These are phyloP conservation scores for Hesperia comma DNA, from an alignment of 2,888 invertebrate genomes.

Conservation along the genomic window DNA sequence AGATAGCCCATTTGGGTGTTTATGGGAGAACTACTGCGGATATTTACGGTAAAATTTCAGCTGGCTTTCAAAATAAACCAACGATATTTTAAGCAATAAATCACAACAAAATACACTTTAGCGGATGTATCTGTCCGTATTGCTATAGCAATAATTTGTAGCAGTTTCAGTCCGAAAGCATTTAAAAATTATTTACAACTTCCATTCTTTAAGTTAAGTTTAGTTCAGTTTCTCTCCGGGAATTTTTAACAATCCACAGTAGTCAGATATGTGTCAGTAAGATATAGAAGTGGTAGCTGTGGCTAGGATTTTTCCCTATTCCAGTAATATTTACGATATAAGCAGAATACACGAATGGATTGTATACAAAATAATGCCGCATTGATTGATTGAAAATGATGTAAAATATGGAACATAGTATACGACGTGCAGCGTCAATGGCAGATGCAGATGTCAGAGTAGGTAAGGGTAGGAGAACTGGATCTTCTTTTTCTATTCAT, in stretches of 20 bases:
- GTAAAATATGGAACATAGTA: too few relatives aligned
- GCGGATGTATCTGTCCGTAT: slow-evolving; percentile 18
- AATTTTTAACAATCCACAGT: not conserved
- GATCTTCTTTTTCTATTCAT: too few relatives aligned
- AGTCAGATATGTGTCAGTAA: too few relatives aligned
- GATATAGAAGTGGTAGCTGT: too few relatives aligned
- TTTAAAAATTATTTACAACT: slow-evolving; percentile 14
- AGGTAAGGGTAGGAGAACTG: too few relatives aligned
- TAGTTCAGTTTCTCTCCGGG: not conserved
- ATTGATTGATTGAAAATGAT: too few relatives aligned
- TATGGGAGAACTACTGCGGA: slow-evolving; percentile 7
- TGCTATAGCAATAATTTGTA: slow-evolving; percentile 3
- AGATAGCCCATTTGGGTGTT: slow-evolving; percentile 7
- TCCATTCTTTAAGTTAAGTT: not conserved
- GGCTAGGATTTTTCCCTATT: too few relatives aligned
- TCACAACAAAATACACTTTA: slow-evolving; percentile 14
- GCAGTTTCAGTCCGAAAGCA: slow-evolving; percentile 4
- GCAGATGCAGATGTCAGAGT: too few relatives aligned
- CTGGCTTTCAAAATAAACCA: slow-evolving; percentile 18
- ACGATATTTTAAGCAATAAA: slow-evolving; percentile 16
- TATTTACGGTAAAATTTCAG: slow-evolving; percentile 8
- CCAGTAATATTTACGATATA: too few relatives aligned
- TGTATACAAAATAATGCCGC: too few relatives aligned
- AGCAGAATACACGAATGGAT: too few relatives aligned
- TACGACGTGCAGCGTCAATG: too few relatives aligned